These are phyloP conservation scores for Sanderia malayensis DNA, from an alignment of 30 jellyfish, hydroid and myxozoan species.

Conservation along the genomic window DNA sequence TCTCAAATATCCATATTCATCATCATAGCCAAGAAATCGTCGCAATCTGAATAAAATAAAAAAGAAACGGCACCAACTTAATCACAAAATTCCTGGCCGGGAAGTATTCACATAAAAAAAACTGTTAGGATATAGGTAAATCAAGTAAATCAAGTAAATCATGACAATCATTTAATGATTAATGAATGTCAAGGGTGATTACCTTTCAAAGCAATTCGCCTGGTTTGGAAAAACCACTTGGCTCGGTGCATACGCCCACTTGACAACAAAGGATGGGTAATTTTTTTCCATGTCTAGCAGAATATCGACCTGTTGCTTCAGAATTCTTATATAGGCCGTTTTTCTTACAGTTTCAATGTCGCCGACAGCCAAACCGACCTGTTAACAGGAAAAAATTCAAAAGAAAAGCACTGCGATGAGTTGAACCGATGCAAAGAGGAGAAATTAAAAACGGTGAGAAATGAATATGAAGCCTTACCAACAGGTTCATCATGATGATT, in stretches of 20 bases:
- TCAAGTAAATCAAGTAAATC: too few species aligned
- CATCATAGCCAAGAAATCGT: slow-evolving; percentile 52
- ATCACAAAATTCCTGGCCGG: too few species aligned
- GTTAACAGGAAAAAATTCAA: not conserved
- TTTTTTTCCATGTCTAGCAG: slow-evolving; percentile 64
- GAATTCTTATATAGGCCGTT: slow-evolving; percentile 81
- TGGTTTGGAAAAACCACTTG: slow-evolving; percentile 26
- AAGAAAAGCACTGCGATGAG: too few species aligned
- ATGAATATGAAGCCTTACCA: too few species aligned
- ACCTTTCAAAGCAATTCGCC: slow-evolving; percentile 27
- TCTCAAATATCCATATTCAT: slow-evolving; percentile 53
- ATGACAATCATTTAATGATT: too few species aligned
- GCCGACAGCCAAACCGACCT: slow-evolving; percentile 99
- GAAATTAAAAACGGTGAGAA: too few species aligned
- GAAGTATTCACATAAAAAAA: too few species aligned
- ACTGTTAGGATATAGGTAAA: too few species aligned
- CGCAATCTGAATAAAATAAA: slow-evolving; percentile 39
- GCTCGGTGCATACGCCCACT: slow-evolving; percentile 31
- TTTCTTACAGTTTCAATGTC: slow-evolving; percentile 93
- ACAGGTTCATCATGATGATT: slow-evolving; percentile 75
- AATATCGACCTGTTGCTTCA: slow-evolving; percentile 80
- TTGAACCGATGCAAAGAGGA: too few species aligned
- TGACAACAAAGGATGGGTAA: slow-evolving; percentile 23
- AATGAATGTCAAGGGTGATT: too few species aligned
- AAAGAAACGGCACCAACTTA: too few species aligned